A percentile compares a stretch with the other conserved stretches of the same genome.
phyloP scores from a whole-genome alignment of 2,797 vertebrate genomes.

The Phaenicophaeus curvirostris region DNA sequence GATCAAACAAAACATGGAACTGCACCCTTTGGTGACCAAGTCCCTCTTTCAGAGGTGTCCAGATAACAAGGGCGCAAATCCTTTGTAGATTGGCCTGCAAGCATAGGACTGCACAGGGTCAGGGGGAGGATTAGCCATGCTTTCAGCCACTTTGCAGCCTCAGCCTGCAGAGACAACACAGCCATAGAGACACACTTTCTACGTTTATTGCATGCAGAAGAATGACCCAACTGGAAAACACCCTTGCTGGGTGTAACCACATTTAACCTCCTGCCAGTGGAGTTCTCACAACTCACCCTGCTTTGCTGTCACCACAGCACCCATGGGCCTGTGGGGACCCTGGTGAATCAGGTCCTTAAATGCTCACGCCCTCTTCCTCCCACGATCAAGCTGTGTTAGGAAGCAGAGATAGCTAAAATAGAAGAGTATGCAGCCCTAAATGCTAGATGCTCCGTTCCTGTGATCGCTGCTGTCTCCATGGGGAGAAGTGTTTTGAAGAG shows the following conservation, averaged over 20 bases:
- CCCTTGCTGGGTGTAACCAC: not conserved
- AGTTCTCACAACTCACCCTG: not conserved
- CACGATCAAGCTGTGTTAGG: not conserved
- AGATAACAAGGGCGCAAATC: not conserved
- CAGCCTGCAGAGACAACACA: conserved; percentile 21
- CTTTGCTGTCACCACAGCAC: not conserved
- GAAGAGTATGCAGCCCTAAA: conserved; percentile 30
- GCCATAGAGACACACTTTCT: conserved; percentile 4
- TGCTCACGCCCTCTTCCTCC: not conserved
- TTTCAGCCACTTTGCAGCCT: not conserved
- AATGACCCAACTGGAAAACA: conserved; percentile 27
- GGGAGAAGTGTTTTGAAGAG: not conserved
- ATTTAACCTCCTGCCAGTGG: not conserved
- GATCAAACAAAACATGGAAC: not conserved
- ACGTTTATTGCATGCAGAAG: conserved; percentile 72
- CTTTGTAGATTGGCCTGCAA: not conserved
- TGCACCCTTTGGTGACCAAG: not conserved
- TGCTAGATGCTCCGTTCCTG: not conserved
- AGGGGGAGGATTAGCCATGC: not conserved
- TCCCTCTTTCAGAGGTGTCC: not conserved
- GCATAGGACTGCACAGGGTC: too few relatives aligned
- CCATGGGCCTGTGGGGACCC: fast-evolving
- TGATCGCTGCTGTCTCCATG: not conserved
- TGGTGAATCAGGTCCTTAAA: not conserved
- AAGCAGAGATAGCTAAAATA: conserved; percentile 40